A percentile compares a stretch with the other conserved stretches of the same genome.
These are phyloP conservation scores for Alloscopus bannaensis DNA, from an alignment of 2,888 invertebrate genomes.

Conservation along the genomic window DNA sequence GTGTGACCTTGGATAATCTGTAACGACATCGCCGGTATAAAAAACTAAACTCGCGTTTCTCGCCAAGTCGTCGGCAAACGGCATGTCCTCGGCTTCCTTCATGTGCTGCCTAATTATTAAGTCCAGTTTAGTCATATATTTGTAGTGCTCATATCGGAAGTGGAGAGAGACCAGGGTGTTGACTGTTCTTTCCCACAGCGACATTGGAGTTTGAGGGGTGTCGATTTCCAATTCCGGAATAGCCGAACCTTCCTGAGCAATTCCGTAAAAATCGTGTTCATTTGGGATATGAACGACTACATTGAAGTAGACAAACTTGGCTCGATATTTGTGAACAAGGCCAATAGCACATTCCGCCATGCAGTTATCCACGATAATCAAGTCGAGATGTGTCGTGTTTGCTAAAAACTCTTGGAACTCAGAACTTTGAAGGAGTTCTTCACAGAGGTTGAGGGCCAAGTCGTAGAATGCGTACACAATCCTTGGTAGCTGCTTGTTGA, in stretches of 20 bases:
- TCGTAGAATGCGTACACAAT: neutral
- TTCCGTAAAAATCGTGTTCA: conserved; percentile 54
- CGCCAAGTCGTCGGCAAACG: neutral
- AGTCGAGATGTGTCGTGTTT: conserved; percentile 40
- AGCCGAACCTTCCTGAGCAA: conserved; percentile 39
- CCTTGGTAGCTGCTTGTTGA: too few relatives aligned
- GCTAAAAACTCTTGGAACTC: conserved; percentile 34
- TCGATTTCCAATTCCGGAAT: conserved; percentile 54
- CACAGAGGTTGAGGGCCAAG: conserved; percentile 9
- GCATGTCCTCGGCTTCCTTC: conserved; percentile 3
- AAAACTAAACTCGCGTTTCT: conserved; percentile 10
- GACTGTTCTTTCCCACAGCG: conserved; percentile 12
- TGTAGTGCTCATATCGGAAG: conserved; percentile 19
- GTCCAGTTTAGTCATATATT: conserved; percentile 6
- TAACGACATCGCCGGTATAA: conserved; percentile 4
- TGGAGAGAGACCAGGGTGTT: conserved; percentile 20
- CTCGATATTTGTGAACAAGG: conserved; percentile 55
- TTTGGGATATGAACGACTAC: conserved; percentile 35
- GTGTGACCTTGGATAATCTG: conserved; percentile 5
- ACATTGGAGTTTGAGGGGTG: conserved; percentile 22
- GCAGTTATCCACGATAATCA: conserved; percentile 62
- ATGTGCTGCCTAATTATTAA: neutral
- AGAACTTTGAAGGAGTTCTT: conserved; percentile 15
- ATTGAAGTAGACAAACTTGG: conserved; percentile 43
- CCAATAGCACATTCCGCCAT: conserved; percentile 64